These are phyloP conservation scores for Xiphorhynchus erythropygius DNA, from an alignment of 2,797 vertebrate genomes.

Conservation along the genomic window DNA sequence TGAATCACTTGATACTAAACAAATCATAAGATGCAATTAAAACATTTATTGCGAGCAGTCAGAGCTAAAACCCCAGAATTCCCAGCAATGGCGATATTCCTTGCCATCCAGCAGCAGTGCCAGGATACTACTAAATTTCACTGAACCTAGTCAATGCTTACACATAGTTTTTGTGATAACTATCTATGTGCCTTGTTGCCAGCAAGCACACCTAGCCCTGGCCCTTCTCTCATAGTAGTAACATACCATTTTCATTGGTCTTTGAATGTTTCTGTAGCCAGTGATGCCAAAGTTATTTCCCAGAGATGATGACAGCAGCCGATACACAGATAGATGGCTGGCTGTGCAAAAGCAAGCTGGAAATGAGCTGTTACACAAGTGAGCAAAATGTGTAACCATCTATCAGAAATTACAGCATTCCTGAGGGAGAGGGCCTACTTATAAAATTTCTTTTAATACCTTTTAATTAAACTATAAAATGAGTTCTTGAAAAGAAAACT, in stretches of 20 bases:
- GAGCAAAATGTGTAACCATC: background rate
- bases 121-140: background rate
- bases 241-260: background rate
- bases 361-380: background rate
- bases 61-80: background rate
- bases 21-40: background rate
- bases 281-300: background rate
- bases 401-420: background rate
- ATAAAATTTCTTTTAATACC: background rate
- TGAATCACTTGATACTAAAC: background rate
- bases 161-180: background rate
- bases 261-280: background rate
- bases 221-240: background rate
- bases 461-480: background rate
- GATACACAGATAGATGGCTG: background rate
- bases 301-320: background rate
- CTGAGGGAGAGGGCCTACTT: background rate
- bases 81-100: background rate
- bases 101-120: background rate
- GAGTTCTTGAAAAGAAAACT: background rate
- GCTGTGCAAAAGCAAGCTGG: background rate
- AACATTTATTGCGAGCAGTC: background rate
- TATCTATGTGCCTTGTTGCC: accelerated
- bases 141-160: background rate
- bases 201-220: background rate